Conservation (phyloP, 2,113 vertebrate species). For the Lichenostomus cassidix region DNA sequence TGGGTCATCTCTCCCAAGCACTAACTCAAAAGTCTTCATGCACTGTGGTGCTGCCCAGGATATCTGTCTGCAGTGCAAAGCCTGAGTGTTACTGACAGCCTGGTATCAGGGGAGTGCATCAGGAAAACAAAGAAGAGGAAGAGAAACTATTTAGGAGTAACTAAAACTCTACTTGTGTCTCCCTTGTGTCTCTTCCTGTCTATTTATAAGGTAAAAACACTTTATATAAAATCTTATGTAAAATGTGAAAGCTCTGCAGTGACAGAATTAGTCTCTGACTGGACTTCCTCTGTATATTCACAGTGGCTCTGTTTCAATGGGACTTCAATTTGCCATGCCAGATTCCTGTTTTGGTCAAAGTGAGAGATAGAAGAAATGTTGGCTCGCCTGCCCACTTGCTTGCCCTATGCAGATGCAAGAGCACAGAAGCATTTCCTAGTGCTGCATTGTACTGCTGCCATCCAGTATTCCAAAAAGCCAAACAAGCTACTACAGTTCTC, state of each 20-base stretch:
- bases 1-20: not conserved
- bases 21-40: not conserved
- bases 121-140: not conserved
- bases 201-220: not conserved
- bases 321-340: not conserved
- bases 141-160: not conserved
- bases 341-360: not conserved
- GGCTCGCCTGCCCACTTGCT: not conserved
- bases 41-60: accelerated
- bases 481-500: not conserved
- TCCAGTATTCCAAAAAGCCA: not conserved
- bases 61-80: not conserved
- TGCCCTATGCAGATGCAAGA: not conserved
- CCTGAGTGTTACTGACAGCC: not conserved
- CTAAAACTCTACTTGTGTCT: not conserved
- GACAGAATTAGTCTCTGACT: not conserved
- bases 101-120: not conserved
- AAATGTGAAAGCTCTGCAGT: not conserved
- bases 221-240: not conserved
- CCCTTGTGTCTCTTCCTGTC: not conserved
- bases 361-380: not conserved
- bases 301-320: not conserved
- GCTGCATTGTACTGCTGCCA: not conserved
- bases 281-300: not conserved
- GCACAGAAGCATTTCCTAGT: not conserved